phyloP scores from a whole-genome alignment of 2,888 invertebrate genomes.

The Elysia crispata region DNA sequence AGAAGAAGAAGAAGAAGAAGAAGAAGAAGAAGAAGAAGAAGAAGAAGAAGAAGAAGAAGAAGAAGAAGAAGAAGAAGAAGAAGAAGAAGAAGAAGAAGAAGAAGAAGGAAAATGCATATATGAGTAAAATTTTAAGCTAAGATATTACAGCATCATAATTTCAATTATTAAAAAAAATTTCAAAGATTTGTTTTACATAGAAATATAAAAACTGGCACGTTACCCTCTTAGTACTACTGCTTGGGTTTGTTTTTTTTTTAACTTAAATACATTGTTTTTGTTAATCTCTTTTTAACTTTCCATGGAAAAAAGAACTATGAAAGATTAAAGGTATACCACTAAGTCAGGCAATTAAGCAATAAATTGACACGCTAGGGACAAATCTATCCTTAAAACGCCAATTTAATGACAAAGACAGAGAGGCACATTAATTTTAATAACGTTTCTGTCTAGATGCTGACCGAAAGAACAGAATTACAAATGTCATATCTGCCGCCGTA shows the following conservation, averaged over 20 bases:
- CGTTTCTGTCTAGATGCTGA: too few relatives aligned
- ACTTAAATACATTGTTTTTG: too few relatives aligned
- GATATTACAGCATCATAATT: neutral
- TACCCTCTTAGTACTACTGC: too few relatives aligned
- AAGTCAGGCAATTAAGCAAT: neutral
- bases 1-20: neutral
- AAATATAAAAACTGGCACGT: too few relatives aligned
- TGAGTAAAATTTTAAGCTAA: neutral
- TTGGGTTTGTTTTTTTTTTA: too few relatives aligned
- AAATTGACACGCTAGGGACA: neutral
- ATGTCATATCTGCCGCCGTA: too few relatives aligned
- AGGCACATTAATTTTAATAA: neutral
- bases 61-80: neutral
- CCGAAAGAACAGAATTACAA: too few relatives aligned
- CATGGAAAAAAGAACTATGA: too few relatives aligned
- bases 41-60: neutral
- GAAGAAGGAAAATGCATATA: constrained; percentile 14
- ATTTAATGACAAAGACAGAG: neutral
- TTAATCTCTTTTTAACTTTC: too few relatives aligned
- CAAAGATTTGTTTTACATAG: too few relatives aligned
- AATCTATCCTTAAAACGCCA: neutral
- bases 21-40: neutral
- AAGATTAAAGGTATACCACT: too few relatives aligned
- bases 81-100: neutral
- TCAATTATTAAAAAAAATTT: too few relatives aligned